Evolutionary conservation across 2,113 vertebrate species (phyloP).

Genomic region (Bubo scandiacus): DNA sequence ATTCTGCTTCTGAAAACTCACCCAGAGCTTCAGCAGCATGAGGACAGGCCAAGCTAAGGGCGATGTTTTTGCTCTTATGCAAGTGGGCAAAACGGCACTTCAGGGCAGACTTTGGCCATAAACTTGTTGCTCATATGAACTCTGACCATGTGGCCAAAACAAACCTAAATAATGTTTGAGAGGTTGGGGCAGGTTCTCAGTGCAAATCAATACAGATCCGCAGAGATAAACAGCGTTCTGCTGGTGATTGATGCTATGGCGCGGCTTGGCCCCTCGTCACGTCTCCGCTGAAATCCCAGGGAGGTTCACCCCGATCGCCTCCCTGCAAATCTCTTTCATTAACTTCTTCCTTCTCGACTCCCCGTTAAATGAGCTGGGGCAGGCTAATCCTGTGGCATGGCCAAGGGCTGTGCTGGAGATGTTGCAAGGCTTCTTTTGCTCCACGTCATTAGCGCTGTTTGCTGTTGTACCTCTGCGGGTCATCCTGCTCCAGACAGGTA

Average conservation of each 20-base stretch:
- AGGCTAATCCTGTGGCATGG: background rate
- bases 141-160: conserved; percentile 1
- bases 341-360: background rate
- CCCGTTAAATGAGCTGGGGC: background rate
- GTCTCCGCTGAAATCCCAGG: background rate
- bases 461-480: background rate
- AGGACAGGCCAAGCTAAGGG: background rate
- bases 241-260: background rate
- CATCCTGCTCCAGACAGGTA: conserved; percentile 15
- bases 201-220: background rate
- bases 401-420: background rate
- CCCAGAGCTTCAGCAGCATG: background rate
- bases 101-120: conserved; percentile 18
- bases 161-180: background rate
- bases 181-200: background rate
- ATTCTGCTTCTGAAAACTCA: background rate
- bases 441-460: background rate
- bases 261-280: background rate
- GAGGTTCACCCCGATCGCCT: background rate
- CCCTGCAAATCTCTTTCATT: background rate
- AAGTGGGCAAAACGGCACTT: background rate
- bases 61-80: background rate
- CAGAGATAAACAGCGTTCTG: background rate
- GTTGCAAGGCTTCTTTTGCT: conserved; percentile 20
- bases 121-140: conserved; percentile 7